Conservation (phyloP, 1,140 invertebrate species). For the Agrilus planipennis region DNA sequence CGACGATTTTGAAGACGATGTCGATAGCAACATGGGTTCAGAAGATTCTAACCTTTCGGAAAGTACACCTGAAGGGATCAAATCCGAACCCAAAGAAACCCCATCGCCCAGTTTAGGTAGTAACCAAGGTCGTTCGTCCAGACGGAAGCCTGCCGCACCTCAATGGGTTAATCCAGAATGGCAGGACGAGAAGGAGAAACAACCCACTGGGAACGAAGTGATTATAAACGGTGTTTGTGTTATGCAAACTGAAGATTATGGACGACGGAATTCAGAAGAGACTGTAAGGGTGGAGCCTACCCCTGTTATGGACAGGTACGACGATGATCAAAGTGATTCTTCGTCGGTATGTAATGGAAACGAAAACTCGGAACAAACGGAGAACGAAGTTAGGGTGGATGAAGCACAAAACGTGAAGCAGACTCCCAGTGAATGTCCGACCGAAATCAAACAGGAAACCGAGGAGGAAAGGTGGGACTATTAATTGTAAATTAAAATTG, state of each 20-base stretch:
- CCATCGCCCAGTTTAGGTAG: constrained; percentile 24
- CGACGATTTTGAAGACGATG: constrained; percentile 56
- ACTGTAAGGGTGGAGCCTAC: constrained; percentile 61
- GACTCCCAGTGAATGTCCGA: constrained; percentile 14
- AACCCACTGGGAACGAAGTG: constrained; percentile 54
- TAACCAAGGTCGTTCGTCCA: constrained; percentile 44
- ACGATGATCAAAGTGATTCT: constrained; percentile 44
- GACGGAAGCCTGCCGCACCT: constrained; percentile 87
- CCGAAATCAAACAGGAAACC: constrained; percentile 24
- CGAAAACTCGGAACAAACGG: constrained; percentile 7
- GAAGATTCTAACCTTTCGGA: constrained; percentile 53
- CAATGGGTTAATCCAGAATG: constrained; percentile 95
- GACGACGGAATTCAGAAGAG: constrained; percentile 49
- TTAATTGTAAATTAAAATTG: constrained; percentile 12
- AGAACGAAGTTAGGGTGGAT: constrained; percentile 4
- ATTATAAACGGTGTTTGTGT: constrained; percentile 89
- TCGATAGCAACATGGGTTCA: constrained; percentile 63
- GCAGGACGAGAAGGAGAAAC: constrained; percentile 53
- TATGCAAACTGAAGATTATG: constrained; percentile 67
- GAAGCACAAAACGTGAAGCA: constrained; percentile 3
- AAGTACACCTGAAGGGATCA: constrained; percentile 30
- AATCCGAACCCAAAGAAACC: constrained; percentile 45
- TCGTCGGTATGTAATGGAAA: constrained; percentile 37
- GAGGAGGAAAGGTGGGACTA: constrained; percentile 36
- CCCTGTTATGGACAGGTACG: constrained; percentile 46